Evolutionary conservation across 2,888 invertebrate species (phyloP), one percentile per base, ranked within the genome.

Genomic region (Callimorpha dominula): DNA sequence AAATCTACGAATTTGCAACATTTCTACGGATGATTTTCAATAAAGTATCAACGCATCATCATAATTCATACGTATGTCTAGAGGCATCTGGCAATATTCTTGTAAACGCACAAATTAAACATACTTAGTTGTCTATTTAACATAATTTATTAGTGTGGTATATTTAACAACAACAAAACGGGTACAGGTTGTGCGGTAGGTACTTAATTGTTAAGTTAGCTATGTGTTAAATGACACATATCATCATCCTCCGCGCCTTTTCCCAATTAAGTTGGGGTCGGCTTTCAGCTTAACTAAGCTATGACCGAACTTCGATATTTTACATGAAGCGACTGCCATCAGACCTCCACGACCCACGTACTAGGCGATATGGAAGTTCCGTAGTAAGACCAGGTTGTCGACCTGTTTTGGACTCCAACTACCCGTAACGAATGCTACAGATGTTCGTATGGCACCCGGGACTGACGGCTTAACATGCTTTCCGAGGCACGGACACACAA

Each of bases 141-240:
- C 84, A 83, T 83, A 85, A 76, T 81, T 79, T 79, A 83, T 83
- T 74, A 77, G 83, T 73, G 73, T 42, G 68, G 78, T 72, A 77
- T 71, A 71, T 70, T 78, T 50, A 40, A 72, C 65, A 70, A 76
- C 70, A 70, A 43, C 42, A 9, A 67, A 54, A 67, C 66, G 6
- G n/a, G 52, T 67, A 54, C 31, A 31, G 31, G 54, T 67, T 54
- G 54, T 54, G n/a, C 0, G 43, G 31, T 31, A 40, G 17, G 52
- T 65, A 54, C 54, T 54, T 54, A 54, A 57, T 57, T 20, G 20
- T 57, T 12, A 20, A n/a, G 20, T 20, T n/a, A 57, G 31, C 57
- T 57, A 57, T 20, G 57, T 57, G 57, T 57, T 57, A 57, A 57
- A 57, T 11, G 57, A 20, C 57, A 57, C 31, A 31, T 2, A 31